Evolutionary conservation across 2,113 vertebrate species (phyloP), one percentile per base, ranked within the genome.

Genomic region (Cinclus mexicanus): DNA sequence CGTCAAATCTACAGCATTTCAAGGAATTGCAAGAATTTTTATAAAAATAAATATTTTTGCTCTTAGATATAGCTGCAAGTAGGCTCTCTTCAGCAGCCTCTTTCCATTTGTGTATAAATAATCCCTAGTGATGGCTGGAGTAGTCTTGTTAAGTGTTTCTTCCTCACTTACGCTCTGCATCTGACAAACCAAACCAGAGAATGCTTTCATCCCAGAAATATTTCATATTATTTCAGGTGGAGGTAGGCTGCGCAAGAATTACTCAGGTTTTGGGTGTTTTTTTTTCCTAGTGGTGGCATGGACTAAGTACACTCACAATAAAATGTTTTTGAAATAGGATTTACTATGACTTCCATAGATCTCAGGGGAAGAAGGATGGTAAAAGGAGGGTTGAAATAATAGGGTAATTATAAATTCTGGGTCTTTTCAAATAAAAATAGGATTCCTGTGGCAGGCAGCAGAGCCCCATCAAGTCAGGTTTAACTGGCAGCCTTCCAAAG

Each of bases 401-500:
- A 93, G 85, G 41, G 44, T 75, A 24, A 69, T 21, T 44, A 26
- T 35, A 52, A 68, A n/a, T 46, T 68, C 41, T 81, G 39, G 4
- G 3, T 2, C 6, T 52, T 61, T 68, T 74, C 4, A 19, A 84
- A 65, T 53, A 87, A 47, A 55, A 95, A 92, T 79, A 71, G 70
- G 44, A 94, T 95, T 94, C 88, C 63, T 80, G 16, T 39, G 35
- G 76, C 80, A 95, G 61, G 56, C 72, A 90, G 56, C 31, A 89
- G 70, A 90, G 39, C 28, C 60, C 69, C 47, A 93, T 78, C 39
- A 47, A 84, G 83, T 74, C 85, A 93, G 35, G 83, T 94, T 94
- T 95, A 83, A 80, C 33, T 96, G 96, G 95, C 95, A 94, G 82
- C 15, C 72, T 77, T 96, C 95, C 96, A 96, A 93, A 89, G 70